Evolutionary conservation across 2,113 vertebrate species (phyloP), one percentile per base, ranked within the genome.

Genomic region (Porphyrio hochstetteri): DNA sequence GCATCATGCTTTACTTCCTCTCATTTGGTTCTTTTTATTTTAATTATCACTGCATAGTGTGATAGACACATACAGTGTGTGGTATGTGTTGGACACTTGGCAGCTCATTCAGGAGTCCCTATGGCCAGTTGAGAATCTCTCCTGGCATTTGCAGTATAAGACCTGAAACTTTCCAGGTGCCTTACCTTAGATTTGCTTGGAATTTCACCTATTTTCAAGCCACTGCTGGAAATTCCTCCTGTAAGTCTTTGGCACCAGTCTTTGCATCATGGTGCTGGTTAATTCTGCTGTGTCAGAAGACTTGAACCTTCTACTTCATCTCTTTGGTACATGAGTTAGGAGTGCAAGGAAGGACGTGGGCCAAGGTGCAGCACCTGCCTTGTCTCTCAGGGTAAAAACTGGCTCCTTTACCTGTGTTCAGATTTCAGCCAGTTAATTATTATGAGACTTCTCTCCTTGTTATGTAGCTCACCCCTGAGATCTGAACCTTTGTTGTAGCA

Each of bases 91-190:
- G 50, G 28, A 40, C 19, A 29, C 10, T 28, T 31, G 42, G 40
- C 12, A 48, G n/a, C 65, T 75, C 16, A 1, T 68, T 82, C 48
- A 31, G 67, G 46, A 71, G n/a, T 44, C 10, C 2, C 0, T 0
- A 5, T 13, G 50, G 28, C 35, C n/a, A 33, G n/a, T 12, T 20
- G 20, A 63, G 44, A 77, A 60, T 21, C 8, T 64, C 40, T 46
- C 50, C 4, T 2, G 38, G 23, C 14, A 4, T 72, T 86, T 69
- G 14, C 25, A 88, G 8, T 24, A 11, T 31, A 63, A 88, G 65
- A 82, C 71, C 44, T 48, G 65, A 11, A 31, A 7, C 61, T 88
- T 79, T 65, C 56, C 44, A 42, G n/a, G 33, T 88, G 42, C 18
- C 11, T 85, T 10, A 16, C 61, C 17, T 88, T 52, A 5, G 1